Evolutionary conservation across 2,888 invertebrate species (phyloP).

Genomic region (Electrophaes corylata): DNA sequence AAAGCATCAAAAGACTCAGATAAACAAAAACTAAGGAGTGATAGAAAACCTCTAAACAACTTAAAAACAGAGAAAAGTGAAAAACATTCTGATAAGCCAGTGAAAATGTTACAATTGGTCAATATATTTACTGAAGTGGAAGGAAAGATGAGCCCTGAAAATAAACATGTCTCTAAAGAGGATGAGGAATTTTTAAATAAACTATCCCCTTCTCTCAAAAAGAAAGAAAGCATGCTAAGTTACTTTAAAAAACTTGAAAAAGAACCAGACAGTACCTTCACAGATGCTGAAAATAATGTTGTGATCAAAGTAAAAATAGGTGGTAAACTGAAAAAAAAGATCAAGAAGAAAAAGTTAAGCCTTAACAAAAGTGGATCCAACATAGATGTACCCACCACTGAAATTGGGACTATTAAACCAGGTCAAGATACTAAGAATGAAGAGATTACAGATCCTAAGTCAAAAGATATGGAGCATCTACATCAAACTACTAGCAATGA

Average conservation of each 20-base stretch:
- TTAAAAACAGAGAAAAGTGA: slow-evolving; percentile 30
- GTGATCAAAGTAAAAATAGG: slow-evolving; percentile 68
- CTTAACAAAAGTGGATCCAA: slow-evolving; percentile 40
- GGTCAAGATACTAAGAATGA: slow-evolving; percentile 2
- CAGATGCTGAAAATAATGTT: slow-evolving; percentile 47
- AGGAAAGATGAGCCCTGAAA: slow-evolving; percentile 40
- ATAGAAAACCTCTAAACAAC: slow-evolving; percentile 25
- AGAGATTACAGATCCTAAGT: neutral
- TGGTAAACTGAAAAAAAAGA: slow-evolving; percentile 59
- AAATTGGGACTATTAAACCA: slow-evolving; percentile 22
- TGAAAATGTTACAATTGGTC: slow-evolving; percentile 54
- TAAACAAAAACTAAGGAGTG: slow-evolving; percentile 24
- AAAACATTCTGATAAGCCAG: slow-evolving; percentile 36
- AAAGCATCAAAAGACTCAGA: slow-evolving; percentile 41
- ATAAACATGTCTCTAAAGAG: slow-evolving; percentile 56
- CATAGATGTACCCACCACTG: slow-evolving; percentile 32
- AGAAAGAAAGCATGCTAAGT: slow-evolving; percentile 84
- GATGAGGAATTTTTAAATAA: slow-evolving; percentile 79
- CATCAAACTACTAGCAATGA: slow-evolving; percentile 22
- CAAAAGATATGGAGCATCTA: neutral
- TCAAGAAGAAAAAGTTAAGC: slow-evolving; percentile 54
- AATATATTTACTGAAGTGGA: slow-evolving; percentile 57
- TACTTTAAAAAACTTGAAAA: slow-evolving; percentile 84
- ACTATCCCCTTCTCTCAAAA: slow-evolving; percentile 83
- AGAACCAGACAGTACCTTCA: slow-evolving; percentile 45